Percentiles rank a stretch among this genome's conserved stretches.
Evolutionary conservation across 2,113 vertebrate species (phyloP).

Genomic region (Ptilorrhoa leucosticta): DNA sequence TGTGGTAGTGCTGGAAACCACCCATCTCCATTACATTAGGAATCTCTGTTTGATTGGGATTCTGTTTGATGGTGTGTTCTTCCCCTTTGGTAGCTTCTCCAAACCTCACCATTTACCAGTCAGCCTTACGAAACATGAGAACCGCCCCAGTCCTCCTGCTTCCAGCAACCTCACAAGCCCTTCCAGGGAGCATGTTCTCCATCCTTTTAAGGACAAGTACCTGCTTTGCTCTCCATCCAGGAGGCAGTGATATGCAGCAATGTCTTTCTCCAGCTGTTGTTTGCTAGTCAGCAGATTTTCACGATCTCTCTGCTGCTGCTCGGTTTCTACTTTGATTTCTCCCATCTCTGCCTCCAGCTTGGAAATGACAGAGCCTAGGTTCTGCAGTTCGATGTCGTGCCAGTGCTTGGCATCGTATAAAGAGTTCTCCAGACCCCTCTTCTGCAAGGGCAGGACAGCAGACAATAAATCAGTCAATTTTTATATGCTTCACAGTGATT

Average conservation of each 20-base stretch:
- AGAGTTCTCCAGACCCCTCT: constrained; percentile 89
- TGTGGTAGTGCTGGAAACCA: background rate
- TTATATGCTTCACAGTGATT: background rate
- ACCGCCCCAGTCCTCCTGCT: background rate
- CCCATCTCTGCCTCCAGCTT: constrained; percentile 88
- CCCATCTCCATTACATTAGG: background rate
- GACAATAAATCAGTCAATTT: background rate
- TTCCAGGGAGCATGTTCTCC: background rate
- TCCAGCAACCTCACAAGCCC: background rate
- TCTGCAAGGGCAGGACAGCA: constrained; percentile 70
- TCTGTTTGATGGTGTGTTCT: background rate
- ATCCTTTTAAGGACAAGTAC: constrained; percentile 19
- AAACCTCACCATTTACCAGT: background rate
- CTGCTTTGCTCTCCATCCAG: constrained; percentile 87
- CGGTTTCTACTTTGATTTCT: constrained; percentile 81
- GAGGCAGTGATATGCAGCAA: constrained; percentile 83
- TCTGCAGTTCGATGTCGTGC: constrained; percentile 92
- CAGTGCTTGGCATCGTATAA: constrained; percentile 87
- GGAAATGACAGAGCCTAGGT: constrained; percentile 84
- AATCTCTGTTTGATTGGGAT: background rate
- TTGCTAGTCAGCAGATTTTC: constrained; percentile 80
- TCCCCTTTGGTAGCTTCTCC: background rate
- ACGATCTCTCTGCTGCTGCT: constrained; percentile 83
- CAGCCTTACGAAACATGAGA: background rate
- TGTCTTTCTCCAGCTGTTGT: constrained; percentile 84